Percentiles rank a stretch among this genome's conserved stretches.
These are phyloP conservation scores for Epinephelus lanceolatus DNA, from an alignment of 2,113 vertebrate species.

Conservation along the genomic window DNA sequence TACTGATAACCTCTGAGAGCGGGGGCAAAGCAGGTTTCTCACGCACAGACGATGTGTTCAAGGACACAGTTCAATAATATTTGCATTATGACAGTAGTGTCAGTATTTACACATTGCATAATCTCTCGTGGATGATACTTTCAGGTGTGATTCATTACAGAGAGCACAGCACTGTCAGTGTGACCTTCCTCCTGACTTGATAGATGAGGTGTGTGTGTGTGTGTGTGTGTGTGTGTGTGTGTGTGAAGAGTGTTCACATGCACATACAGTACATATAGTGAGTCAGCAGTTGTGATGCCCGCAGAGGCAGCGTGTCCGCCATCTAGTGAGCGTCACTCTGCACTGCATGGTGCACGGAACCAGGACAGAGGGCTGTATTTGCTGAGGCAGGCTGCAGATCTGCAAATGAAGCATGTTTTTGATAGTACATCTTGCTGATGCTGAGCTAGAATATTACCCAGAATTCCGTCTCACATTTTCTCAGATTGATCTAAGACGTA, in stretches of 20 bases:
- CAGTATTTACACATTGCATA: background rate
- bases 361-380: background rate
- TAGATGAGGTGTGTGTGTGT: background rate
- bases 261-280: background rate
- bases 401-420: background rate
- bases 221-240: background rate
- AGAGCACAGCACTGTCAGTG: background rate
- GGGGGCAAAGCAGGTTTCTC: no score
- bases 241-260: background rate
- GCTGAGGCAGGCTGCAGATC: background rate
- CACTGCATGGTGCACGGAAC: constrained; percentile 1
- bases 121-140: background rate
- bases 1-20: no score
- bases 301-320: constrained; percentile 21
- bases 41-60: no score
- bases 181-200: constrained; percentile 23
- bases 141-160: background rate
- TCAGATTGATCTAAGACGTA: background rate
- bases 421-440: background rate
- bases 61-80: background rate
- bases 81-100: background rate
- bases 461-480: no score
- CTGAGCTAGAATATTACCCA: background rate
- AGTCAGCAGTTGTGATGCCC: background rate
- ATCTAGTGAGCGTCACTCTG: constrained; percentile 10